A percentile compares a stretch with the other conserved stretches of the same genome.
phyloP scores from a whole-genome alignment of 2,113 vertebrate species.

The Hippocampus zosterae region DNA sequence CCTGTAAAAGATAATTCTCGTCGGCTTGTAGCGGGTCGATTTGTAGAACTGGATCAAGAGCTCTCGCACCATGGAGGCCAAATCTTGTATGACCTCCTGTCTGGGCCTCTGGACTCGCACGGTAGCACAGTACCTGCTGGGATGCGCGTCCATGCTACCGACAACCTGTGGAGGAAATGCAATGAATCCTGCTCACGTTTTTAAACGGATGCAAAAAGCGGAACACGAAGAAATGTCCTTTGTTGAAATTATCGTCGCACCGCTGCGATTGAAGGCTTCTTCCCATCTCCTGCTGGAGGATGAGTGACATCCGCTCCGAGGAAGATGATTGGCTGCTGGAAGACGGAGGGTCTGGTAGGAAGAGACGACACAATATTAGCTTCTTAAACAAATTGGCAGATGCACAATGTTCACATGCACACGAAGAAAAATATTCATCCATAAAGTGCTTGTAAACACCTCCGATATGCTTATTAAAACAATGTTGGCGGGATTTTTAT shows the following conservation, averaged over 20 bases:
- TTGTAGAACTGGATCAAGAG: slow-evolving; percentile 99
- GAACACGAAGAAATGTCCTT: neutral
- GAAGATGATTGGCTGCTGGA: slow-evolving; percentile 99
- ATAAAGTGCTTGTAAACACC: neutral
- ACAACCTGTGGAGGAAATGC: slow-evolving; percentile 80
- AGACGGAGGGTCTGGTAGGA: slow-evolving; percentile 87
- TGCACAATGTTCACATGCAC: neutral
- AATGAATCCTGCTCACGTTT: neutral
- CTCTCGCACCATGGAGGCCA: slow-evolving; percentile 98
- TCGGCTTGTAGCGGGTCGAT: slow-evolving; percentile 98
- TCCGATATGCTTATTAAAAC: too few species aligned
- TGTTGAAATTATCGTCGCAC: slow-evolving; percentile 68
- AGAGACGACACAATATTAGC: neutral
- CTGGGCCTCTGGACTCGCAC: slow-evolving; percentile 94
- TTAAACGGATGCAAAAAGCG: neutral
- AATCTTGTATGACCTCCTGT: slow-evolving; percentile 96
- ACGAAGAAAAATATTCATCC: too few species aligned
- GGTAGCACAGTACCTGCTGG: slow-evolving; percentile 97
- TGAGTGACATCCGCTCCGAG: slow-evolving; percentile 98
- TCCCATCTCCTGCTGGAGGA: slow-evolving; percentile 96
- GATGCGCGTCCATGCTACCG: slow-evolving; percentile 98
- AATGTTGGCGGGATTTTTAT: too few species aligned
- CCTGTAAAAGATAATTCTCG: slow-evolving; percentile 95
- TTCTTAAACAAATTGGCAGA: neutral
- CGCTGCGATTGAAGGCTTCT: slow-evolving; percentile 98